These are phyloP conservation scores for Dryocosmus kuriphilus DNA, from an alignment of 2,888 invertebrate species.

Conservation along the genomic window DNA sequence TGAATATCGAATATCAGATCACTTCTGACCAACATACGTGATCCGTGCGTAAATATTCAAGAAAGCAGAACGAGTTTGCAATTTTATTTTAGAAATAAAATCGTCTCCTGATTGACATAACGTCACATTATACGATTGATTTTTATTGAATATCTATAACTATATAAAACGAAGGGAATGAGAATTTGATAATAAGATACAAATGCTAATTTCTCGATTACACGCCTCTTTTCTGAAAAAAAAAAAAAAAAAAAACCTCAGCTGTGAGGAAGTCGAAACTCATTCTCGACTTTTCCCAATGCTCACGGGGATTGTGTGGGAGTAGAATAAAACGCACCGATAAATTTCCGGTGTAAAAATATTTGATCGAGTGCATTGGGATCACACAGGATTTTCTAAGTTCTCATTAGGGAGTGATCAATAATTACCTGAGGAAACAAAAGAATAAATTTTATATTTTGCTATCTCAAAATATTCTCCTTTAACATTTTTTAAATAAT, in stretches of 20 bases:
- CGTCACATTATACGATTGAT: background rate
- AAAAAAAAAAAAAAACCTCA: background rate
- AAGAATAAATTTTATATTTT: no score
- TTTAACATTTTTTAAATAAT: no score
- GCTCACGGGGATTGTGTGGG: background rate
- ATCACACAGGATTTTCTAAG: background rate
- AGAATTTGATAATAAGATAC: background rate
- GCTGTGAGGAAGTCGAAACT: background rate
- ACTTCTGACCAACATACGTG: background rate
- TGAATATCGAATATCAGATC: slow-evolving; percentile 1
- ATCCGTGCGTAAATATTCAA: background rate
- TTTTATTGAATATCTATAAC: background rate
- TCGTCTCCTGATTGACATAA: background rate
- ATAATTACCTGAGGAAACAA: no score
- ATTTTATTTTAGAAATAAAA: background rate
- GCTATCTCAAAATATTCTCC: no score
- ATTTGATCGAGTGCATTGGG: background rate
- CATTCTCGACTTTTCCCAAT: slow-evolving; percentile 14
- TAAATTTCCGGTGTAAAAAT: background rate
- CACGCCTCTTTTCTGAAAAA: background rate
- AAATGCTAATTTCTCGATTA: background rate
- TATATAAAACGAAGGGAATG: background rate
- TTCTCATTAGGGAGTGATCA: no score
- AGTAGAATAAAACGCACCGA: slow-evolving; percentile 7
- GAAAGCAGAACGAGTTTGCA: background rate